Evolutionary conservation across 2,888 invertebrate species (phyloP).

Genomic region (Cheilosia soror): DNA sequence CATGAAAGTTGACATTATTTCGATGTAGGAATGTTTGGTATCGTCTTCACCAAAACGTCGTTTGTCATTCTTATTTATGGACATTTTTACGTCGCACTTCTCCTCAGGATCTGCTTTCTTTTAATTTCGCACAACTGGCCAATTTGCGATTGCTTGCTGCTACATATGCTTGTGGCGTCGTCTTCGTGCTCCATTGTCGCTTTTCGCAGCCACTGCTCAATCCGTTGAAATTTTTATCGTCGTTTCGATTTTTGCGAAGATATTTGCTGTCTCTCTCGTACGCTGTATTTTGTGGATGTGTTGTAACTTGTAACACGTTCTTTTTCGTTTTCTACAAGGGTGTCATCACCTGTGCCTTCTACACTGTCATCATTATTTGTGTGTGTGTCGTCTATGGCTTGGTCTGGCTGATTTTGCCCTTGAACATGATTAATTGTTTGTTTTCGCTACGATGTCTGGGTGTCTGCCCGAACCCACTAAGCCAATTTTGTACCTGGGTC

Average conservation of each 20-base stretch:
- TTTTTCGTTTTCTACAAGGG: too few relatives aligned
- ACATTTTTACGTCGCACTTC: too few relatives aligned
- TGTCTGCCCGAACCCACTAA: too few relatives aligned
- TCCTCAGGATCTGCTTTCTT: neutral
- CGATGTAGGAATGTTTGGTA: neutral
- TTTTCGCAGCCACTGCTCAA: neutral
- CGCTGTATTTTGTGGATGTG: too few relatives aligned
- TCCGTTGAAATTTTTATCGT: neutral
- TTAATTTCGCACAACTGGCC: neutral
- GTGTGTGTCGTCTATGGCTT: neutral
- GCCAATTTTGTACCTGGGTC: too few relatives aligned
- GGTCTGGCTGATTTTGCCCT: neutral
- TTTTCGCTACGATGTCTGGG: too few relatives aligned
- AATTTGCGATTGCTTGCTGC: neutral
- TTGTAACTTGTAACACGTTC: too few relatives aligned
- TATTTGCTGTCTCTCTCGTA: neutral
- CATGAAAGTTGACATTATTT: slow-evolving; percentile 18
- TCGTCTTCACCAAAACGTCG: neutral
- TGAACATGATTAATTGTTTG: too few relatives aligned
- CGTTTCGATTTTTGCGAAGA: neutral
- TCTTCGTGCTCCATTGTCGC: neutral
- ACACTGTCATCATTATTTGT: too few relatives aligned
- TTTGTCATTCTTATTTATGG: too few relatives aligned
- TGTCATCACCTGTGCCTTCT: too few relatives aligned
- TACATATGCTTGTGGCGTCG: neutral